A percentile compares a stretch with the other conserved stretches of the same genome.
Evolutionary conservation across 2,113 vertebrate species (phyloP).

Genomic region (Entelurus aequoreus): DNA sequence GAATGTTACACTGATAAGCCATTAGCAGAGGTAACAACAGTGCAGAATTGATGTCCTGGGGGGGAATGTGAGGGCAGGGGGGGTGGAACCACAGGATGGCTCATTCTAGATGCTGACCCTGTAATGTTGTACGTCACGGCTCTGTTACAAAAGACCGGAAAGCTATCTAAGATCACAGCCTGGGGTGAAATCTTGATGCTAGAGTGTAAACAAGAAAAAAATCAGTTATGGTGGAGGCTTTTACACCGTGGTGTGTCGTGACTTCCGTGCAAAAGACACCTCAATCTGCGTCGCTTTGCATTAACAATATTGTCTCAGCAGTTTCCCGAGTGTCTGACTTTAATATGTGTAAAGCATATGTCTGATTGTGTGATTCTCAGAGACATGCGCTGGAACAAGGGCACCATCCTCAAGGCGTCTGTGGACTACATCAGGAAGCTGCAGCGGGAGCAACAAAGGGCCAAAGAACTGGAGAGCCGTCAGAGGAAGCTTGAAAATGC

Average conservation of each 20-base stretch:
- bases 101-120: not conserved
- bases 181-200: not conserved
- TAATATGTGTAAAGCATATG: not conserved
- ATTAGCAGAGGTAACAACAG: not conserved
- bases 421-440: slow-evolving; percentile 97
- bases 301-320: not conserved
- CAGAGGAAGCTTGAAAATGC: slow-evolving; percentile 95
- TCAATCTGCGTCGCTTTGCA: not conserved
- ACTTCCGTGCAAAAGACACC: not conserved
- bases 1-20: not conserved
- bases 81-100: not conserved
- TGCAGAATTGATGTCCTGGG: not conserved
- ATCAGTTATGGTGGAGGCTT: not conserved
- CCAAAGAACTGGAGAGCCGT: slow-evolving; percentile 89
- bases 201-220: not conserved
- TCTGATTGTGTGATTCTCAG: slow-evolving; percentile 56
- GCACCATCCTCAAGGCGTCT: slow-evolving; percentile 94
- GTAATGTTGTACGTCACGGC: slow-evolving; percentile 1
- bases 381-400: slow-evolving; percentile 99
- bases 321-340: not conserved
- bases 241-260: too few species aligned
- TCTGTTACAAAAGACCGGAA: not conserved
- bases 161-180: not conserved
- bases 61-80: not conserved
- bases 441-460: slow-evolving; percentile 88